Base-by-base conservation (phyloP, 2,113 vertebrate species). In the Ammodytes dubius region DNA sequence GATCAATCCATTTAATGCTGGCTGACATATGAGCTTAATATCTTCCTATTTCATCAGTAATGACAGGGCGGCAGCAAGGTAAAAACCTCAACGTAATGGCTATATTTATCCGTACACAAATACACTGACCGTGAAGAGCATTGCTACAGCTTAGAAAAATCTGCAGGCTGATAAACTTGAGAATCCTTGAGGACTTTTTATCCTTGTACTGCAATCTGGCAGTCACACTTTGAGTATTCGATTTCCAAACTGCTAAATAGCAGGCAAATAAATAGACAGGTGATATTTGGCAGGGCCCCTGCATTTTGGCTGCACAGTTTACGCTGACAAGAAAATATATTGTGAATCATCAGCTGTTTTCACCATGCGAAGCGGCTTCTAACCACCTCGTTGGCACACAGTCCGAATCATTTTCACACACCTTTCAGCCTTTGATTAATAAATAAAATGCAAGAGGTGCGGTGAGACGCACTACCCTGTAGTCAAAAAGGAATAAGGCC, bases 331-430 rank as follows among this genome's bases (percentile, higher is more conserved):
- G 74, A 66, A 79, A 63, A 84, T 84, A 85, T 78, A 87, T 91
- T 89, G 63, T 82, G 89, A 89, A 83, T 86, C 83, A 88, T 92
- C 89, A 92, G 88, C 92, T 67, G 46, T 83, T 93, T 89, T 81
- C 70, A 81, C 70, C 76, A 83, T 60, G 7, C 68, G 65, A 40
- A 74, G 79, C 40, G 2, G 76, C 78, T 79, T 66, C 73, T 70
- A 83, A 86, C 56, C 70, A 17, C 27, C 60, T 61, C 7, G 5
- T 56, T 85, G 77, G 77, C 91, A 89, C 67, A 12, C 56, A 19
- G 52, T 76, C 52, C 72, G 85, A 90, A 93, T 91, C 77, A 75
- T 82, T 78, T 86, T 73, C 50, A 69, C 79, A 60, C 72, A 79
- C 81, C 73, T 87, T 81, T 90, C 81, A 83, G 78, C 67, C 49